A percentile compares a stretch with the other conserved stretches of the same genome.
Conservation (phyloP, 2,888 invertebrate species). For the Scaptomyza flava region DNA sequence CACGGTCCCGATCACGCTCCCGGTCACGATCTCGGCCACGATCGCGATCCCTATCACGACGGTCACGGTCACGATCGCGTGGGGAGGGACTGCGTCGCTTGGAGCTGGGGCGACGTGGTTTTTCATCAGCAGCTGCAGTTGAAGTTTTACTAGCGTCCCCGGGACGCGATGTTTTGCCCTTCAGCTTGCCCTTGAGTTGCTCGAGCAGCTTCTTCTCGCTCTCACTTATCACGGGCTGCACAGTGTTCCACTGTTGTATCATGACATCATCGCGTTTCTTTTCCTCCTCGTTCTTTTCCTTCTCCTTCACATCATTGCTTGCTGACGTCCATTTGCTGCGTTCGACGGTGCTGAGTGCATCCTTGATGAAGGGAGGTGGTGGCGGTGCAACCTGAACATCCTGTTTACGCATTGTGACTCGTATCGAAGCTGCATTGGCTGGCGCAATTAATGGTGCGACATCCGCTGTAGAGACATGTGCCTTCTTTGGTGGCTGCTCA, state of each 20-base stretch:
- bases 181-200: constrained; percentile 83
- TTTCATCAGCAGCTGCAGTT: constrained; percentile 56
- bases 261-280: constrained; percentile 85
- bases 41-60: constrained; percentile 53
- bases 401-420: constrained; percentile 86
- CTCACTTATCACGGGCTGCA: constrained; percentile 86
- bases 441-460: constrained; percentile 10
- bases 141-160: constrained; percentile 65
- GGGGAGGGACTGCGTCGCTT: constrained; percentile 60
- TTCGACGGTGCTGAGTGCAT: constrained; percentile 40
- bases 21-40: constrained; percentile 46
- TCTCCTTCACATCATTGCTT: constrained; percentile 39
- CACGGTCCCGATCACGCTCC: constrained; percentile 48
- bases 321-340: constrained; percentile 83
- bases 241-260: constrained; percentile 86
- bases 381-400: constrained; percentile 66
- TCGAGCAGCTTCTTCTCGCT: constrained; percentile 87
- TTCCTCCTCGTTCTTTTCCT: constrained; percentile 63
- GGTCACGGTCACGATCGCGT: constrained; percentile 52
- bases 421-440: constrained; percentile 86
- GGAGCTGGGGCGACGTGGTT: constrained; percentile 49
- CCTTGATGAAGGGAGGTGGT: constrained; percentile 64
- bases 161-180: constrained; percentile 77
- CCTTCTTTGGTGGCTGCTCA: constrained; percentile 57
- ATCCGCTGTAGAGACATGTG: constrained; percentile 21